Base-by-base conservation (phyloP, 2,888 invertebrate genomes). In the Horisme vitalbata region DNA sequence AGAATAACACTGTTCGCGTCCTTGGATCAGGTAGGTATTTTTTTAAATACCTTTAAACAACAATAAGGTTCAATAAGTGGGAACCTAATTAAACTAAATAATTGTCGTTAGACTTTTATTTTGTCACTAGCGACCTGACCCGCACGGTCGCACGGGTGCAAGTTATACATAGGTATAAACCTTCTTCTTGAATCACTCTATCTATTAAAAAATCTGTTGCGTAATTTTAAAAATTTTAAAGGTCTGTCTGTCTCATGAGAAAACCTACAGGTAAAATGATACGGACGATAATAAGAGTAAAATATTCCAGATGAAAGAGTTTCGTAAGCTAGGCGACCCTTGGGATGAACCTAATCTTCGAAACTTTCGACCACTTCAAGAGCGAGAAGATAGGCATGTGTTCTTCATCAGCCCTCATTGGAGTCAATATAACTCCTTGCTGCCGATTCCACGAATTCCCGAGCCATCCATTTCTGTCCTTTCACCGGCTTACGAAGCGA, bases 1-100 rank as follows among this genome's bases (percentile, higher is more conserved):
- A 81, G 94, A 46, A 73, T 75, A 38, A 90, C 92, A 0, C 73
- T 93, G 15, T 91, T 84, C 55, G 91, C 93, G 15, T 90, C 92
- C 3, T 64, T 75, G 2, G 88, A 90, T 15, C 94, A 94, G 88
- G 93, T 93, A 68, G 11, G n/a, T 35, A 41, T 10, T n/a, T n/a
- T n/a, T n/a, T n/a, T n/a, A n/a, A n/a, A n/a, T n/a, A n/a, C n/a
- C n/a, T n/a, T n/a, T n/a, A n/a, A n/a, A n/a, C n/a, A n/a, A n/a
- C n/a, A n/a, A n/a, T n/a, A n/a, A n/a, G n/a, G n/a, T n/a, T n/a
- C n/a, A n/a, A n/a, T n/a, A n/a, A n/a, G n/a, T n/a, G n/a, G n/a
- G n/a, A n/a, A n/a, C n/a, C n/a, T n/a, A n/a, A n/a, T n/a, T n/a
- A n/a, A n/a, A n/a, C n/a, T n/a, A n/a, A n/a, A n/a, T n/a, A n/a